Conservation (phyloP, 2,888 invertebrate genomes). For the Icerya purchasi region DNA sequence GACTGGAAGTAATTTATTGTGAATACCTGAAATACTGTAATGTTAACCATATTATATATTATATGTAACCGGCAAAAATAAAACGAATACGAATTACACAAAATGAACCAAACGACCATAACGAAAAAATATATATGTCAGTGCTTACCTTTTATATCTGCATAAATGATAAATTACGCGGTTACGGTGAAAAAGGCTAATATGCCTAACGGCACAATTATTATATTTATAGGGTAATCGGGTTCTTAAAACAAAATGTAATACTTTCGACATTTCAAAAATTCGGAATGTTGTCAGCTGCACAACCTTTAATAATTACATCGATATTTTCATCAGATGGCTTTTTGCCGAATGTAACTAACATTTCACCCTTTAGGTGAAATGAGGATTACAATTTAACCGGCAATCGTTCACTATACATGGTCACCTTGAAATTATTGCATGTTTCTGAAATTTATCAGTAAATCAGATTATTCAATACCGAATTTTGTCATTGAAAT, state of each 20-base stretch:
- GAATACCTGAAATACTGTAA: background rate
- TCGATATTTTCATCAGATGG: too few species aligned
- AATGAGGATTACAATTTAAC: background rate
- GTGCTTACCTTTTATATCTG: background rate
- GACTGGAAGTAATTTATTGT: background rate
- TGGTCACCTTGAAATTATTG: background rate
- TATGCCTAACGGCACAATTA: background rate
- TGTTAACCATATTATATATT: too few species aligned
- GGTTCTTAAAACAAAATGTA: background rate
- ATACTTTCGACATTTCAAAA: conserved; percentile 13
- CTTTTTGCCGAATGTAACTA: too few species aligned
- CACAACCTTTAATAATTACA: too few species aligned
- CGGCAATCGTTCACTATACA: background rate
- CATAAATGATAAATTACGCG: background rate
- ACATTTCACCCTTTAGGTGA: background rate
- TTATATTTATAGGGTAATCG: background rate
- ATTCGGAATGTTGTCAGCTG: background rate
- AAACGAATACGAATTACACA: too few species aligned
- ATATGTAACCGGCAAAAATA: too few species aligned
- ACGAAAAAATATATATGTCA: too few species aligned
- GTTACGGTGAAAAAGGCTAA: background rate
- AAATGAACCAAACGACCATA: too few species aligned
- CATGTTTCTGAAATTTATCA: background rate
- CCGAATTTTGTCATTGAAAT: background rate
- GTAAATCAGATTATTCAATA: too few species aligned